Evolutionary conservation across 2,113 vertebrate genomes (phyloP), one percentile per base, ranked within the genome.

Genomic region (Psephotus haematonotus): DNA sequence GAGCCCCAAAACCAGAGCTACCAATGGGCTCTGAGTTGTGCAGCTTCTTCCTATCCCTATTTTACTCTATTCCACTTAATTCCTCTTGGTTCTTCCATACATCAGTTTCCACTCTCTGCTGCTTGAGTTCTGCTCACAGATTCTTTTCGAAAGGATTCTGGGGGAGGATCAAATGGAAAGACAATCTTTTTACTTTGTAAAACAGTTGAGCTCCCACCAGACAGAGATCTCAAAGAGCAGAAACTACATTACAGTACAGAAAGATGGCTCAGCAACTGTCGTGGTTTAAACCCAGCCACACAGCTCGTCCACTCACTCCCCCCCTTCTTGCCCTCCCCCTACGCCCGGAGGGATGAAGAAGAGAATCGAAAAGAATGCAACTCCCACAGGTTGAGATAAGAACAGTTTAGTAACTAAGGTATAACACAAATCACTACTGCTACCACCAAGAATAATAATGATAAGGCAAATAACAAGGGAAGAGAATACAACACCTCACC

Each of bases 1-100:
- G 25, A 92, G 59, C 53, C 18, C 29, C 24, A 63, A 82, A 71
- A 41, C 0, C 13, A 29, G 35, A 86, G 46, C 41, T 46, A 31
- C 28, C 24, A 53, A 7, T 0, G 2, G 52, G 29, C 62, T 68
- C 60, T 1, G 17, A 80, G 24, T 6, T 33, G 68, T 24, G 24
- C 53, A 83, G 59, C 17, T 16, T 50, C 91, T 72, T 68, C 16
- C 37, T 53, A 27, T 31, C 39, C 25, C 43, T 76, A 1, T 75
- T 85, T 68, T 19, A 39, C 35, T 75, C 57, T 49, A 10, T 33
- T 13, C 57, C n/a, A 23, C 47, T 53, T 41, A 41, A 74, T 52
- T 82, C 44, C 71, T 77, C 46, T 39, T 41, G 31, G 41, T 29
- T 80, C 44, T 77, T 74, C 29, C 29, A 1, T 15, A 11, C 11